Evolutionary conservation across 2,113 vertebrate species (phyloP).

Genomic region (Pithys albifrons): DNA sequence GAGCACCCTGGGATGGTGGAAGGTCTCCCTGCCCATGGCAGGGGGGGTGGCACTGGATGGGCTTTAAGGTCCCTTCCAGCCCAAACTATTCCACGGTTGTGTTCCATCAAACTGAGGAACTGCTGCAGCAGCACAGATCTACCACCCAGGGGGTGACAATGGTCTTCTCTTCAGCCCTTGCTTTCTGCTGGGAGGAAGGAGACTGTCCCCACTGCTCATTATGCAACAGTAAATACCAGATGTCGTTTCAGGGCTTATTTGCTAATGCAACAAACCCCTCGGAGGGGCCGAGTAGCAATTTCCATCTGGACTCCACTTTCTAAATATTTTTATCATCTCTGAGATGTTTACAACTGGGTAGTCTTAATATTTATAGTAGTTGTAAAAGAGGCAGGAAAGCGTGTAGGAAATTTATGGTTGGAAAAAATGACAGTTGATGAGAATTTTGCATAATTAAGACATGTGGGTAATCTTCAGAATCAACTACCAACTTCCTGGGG

Average conservation of each 20-base stretch:
- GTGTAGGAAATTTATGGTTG: neutral
- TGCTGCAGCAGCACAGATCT: neutral
- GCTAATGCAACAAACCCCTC: conserved; percentile 48
- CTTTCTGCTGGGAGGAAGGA: neutral
- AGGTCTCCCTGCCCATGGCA: neutral
- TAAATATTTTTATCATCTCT: conserved; percentile 61
- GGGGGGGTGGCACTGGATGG: neutral
- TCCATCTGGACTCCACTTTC: conserved; percentile 49
- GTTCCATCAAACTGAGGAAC: neutral
- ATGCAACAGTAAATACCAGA: conserved; percentile 22
- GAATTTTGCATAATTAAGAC: conserved; percentile 49
- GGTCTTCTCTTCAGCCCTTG: neutral
- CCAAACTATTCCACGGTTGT: neutral
- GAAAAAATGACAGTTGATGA: conserved; percentile 50
- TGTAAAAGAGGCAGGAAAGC: conserved; percentile 43
- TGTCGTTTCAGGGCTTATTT: conserved; percentile 46
- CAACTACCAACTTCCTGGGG: neutral
- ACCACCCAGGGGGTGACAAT: neutral
- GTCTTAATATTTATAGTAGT: conserved; percentile 65
- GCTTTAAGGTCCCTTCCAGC: neutral
- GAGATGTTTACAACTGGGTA: conserved; percentile 55
- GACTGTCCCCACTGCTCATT: neutral
- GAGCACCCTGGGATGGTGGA: neutral
- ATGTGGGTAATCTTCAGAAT: neutral
- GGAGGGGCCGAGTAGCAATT: neutral